Percentiles rank a stretch among this genome's conserved stretches.
Conservation (phyloP, 2,888 invertebrate species). For the Caenorhabditis doughertyi region DNA sequence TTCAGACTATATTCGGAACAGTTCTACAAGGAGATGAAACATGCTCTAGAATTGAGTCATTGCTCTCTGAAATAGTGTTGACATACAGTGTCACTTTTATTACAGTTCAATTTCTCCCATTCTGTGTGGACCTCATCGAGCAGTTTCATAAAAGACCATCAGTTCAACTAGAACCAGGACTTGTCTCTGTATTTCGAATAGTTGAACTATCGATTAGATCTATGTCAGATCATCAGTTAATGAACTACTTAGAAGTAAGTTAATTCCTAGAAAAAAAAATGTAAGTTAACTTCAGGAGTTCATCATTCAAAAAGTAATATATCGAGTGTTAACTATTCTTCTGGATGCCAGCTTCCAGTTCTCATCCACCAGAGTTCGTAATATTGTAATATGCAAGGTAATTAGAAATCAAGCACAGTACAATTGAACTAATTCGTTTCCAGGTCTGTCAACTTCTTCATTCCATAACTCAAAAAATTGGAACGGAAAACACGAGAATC, state of each 20-base stretch:
- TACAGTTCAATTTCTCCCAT: slow-evolving; percentile 91
- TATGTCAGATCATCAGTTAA: slow-evolving; percentile 90
- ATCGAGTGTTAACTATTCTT: slow-evolving; percentile 82
- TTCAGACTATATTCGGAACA: slow-evolving; percentile 57
- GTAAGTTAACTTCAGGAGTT: slow-evolving; percentile 87
- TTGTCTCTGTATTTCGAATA: slow-evolving; percentile 90
- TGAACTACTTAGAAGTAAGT: slow-evolving; percentile 90
- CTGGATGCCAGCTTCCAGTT: slow-evolving; percentile 61
- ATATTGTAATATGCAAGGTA: slow-evolving; percentile 63
- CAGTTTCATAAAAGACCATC: slow-evolving; percentile 90
- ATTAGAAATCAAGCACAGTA: neutral
- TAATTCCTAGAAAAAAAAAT: neutral
- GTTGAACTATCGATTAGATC: slow-evolving; percentile 90
- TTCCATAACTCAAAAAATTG: slow-evolving; percentile 85
- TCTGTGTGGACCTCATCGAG: slow-evolving; percentile 89
- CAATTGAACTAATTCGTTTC: neutral
- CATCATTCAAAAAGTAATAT: slow-evolving; percentile 90
- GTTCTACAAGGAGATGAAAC: slow-evolving; percentile 88
- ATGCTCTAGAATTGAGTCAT: slow-evolving; percentile 92
- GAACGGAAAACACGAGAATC: slow-evolving; percentile 84
- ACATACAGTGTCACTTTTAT: slow-evolving; percentile 93
- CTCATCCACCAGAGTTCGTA: slow-evolving; percentile 63
- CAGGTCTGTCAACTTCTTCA: slow-evolving; percentile 63
- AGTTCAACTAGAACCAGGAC: slow-evolving; percentile 91
- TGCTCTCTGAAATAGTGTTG: slow-evolving; percentile 91